phyloP scores from a whole-genome alignment of 2,113 vertebrate species.

The Oceanites oceanicus region DNA sequence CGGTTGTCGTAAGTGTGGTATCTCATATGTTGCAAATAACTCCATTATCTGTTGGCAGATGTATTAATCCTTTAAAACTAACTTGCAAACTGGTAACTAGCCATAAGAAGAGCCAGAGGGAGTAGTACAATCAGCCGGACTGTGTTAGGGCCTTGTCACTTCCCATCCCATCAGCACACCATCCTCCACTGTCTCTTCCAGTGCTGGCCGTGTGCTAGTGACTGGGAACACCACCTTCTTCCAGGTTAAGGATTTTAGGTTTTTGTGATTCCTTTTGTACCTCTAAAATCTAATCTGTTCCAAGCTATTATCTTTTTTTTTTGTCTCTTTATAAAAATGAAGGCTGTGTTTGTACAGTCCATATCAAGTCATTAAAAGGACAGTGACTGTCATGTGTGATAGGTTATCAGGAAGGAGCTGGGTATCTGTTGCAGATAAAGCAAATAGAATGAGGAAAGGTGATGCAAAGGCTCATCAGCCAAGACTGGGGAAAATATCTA shows the following conservation, averaged over 20 bases:
- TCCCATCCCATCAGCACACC: not conserved
- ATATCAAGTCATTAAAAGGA: not conserved
- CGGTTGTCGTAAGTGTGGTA: rapidly evolving
- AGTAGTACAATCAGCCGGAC: not conserved
- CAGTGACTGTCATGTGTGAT: not conserved
- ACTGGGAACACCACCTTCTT: not conserved
- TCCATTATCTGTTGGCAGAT: not conserved
- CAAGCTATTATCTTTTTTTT: not conserved
- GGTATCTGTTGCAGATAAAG: not conserved
- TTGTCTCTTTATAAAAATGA: not conserved
- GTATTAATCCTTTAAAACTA: not conserved
- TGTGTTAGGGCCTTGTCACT: not conserved
- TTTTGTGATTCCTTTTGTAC: not conserved
- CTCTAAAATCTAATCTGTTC: not conserved
- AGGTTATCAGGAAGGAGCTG: not conserved
- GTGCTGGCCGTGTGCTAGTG: not conserved
- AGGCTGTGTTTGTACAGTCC: not conserved
- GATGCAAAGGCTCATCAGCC: not conserved
- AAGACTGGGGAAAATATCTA: not conserved
- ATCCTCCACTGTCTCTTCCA: not conserved
- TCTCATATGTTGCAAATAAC: not conserved
- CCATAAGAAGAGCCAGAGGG: not conserved
- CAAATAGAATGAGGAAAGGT: not conserved
- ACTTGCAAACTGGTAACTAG: not conserved
- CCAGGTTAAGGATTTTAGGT: not conserved